A percentile compares a stretch with the other conserved stretches of the same genome.
Evolutionary conservation across 2,888 invertebrate species (phyloP).

Genomic region (Coelinius sp.): DNA sequence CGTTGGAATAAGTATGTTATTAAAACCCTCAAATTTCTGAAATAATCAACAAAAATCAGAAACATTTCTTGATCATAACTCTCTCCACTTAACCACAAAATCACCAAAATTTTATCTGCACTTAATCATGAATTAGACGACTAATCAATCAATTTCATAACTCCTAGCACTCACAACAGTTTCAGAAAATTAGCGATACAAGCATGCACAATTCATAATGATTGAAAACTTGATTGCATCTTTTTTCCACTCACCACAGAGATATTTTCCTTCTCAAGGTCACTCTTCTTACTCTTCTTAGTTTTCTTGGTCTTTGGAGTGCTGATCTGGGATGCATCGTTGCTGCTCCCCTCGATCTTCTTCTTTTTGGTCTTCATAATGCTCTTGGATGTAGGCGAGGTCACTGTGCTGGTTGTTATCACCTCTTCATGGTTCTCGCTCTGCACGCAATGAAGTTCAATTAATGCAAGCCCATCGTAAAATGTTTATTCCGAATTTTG

Average conservation of each 20-base stretch:
- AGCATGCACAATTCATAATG: neutral
- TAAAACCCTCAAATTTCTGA: neutral
- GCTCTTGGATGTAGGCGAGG: slow-evolving; percentile 56
- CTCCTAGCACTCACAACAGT: neutral
- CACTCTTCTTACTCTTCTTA: slow-evolving; percentile 77
- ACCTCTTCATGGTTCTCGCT: slow-evolving; percentile 67
- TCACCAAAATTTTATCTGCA: neutral
- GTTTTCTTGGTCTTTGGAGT: slow-evolving; percentile 74
- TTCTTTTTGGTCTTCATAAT: slow-evolving; percentile 69
- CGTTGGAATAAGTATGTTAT: too few species aligned
- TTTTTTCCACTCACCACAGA: slow-evolving; percentile 76
- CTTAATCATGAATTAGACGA: neutral
- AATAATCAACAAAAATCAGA: neutral
- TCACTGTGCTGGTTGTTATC: slow-evolving; percentile 62
- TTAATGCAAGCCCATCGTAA: neutral
- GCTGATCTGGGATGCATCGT: slow-evolving; percentile 67
- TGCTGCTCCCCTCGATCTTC: slow-evolving; percentile 66
- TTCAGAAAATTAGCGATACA: slow-evolving; percentile 14
- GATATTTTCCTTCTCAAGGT: slow-evolving; percentile 78
- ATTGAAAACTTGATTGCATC: neutral
- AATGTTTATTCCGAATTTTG: slow-evolving; percentile 2
- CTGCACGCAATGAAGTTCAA: slow-evolving; percentile 48
- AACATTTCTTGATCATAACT: neutral
- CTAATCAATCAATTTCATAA: neutral
- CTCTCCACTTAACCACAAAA: neutral